Evolutionary conservation across 2,797 vertebrate genomes (phyloP), one percentile per base, ranked within the genome.

Genomic region (Pangasius larnaudii): DNA sequence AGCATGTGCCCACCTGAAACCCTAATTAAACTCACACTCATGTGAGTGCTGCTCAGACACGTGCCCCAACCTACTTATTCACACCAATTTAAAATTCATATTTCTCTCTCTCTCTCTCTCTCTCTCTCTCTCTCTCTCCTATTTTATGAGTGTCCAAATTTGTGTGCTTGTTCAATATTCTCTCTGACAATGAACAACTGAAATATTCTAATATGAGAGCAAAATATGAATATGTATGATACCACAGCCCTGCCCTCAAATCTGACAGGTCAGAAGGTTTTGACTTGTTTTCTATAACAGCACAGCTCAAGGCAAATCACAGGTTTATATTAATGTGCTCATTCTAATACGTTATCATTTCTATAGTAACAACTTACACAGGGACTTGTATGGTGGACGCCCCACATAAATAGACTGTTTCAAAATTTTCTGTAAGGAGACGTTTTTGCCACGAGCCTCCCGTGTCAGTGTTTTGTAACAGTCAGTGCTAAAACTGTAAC

Each of bases 11-110:
- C 77, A 85, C 67, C 85, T 87, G 59, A 67, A 72, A 85, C 74
- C 77, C 88, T 85, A 90, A 89, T 89, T 85, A 90, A 39, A 81
- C 81, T 85, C 87, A 86, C 71, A 88, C 72, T 83, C 63, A 86
- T 81, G 67, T 83, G 79, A 86, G 46, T 79, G 80, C 65, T 67
- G 81, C 78, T 84, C 61, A 88, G 75, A 83, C 84, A 89, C 83
- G 82, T 67, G 69, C 77, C 65, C 39, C 82, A 80, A 42, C 53
- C 77, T 75, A 83, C 69, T 79, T 89, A 85, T 69, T 49, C 87
- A 84, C 59, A 11, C 58, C 56, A 69, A 80, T 82, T 85, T 82
- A 56, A 87, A 72, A 88, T 88, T 89, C 85, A 87, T 67, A 33
- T 67, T 4, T 84, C 71, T 67, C 72, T 85, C 87, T 79, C 78